Conservation (phyloP, 2,797 vertebrate genomes). For the Muraenolepis orangiensis region DNA sequence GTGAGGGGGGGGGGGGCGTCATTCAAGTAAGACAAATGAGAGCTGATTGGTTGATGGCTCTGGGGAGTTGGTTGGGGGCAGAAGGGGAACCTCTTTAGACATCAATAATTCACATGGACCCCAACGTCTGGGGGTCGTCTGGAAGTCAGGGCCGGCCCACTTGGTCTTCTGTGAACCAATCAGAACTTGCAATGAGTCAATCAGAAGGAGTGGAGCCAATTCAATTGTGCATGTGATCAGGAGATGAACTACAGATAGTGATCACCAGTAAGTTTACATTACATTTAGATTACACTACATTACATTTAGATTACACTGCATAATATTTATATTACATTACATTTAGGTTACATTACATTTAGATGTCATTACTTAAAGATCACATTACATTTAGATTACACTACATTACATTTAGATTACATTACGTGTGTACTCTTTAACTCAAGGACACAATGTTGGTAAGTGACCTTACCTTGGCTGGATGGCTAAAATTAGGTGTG, state of each 20-base stretch:
- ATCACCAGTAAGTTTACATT: too few relatives aligned
- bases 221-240: too few relatives aligned
- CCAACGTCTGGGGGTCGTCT: constrained; percentile 35
- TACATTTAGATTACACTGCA: too few relatives aligned
- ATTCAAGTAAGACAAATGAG: constrained; percentile 78
- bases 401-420: too few relatives aligned
- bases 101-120: constrained; percentile 73
- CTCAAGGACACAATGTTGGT: constrained; percentile 15
- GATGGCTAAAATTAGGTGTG: constrained; percentile 26
- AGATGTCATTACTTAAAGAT: too few relatives aligned
- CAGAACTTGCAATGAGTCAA: neutral
- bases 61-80: constrained; percentile 61
- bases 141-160: constrained; percentile 15
- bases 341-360: too few relatives aligned
- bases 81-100: constrained; percentile 74
- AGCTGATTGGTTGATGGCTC: constrained; percentile 72
- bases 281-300: too few relatives aligned
- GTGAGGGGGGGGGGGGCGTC: constrained; percentile 44
- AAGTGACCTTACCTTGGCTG: constrained; percentile 23
- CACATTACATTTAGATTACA: too few relatives aligned
- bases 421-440: constrained; percentile 2
- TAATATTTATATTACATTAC: too few relatives aligned
- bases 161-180: neutral
- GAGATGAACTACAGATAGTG: too few relatives aligned
- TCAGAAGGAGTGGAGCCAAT: neutral